Evolutionary conservation across 2,888 invertebrate genomes (phyloP).

Genomic region (Catocala nupta): DNA sequence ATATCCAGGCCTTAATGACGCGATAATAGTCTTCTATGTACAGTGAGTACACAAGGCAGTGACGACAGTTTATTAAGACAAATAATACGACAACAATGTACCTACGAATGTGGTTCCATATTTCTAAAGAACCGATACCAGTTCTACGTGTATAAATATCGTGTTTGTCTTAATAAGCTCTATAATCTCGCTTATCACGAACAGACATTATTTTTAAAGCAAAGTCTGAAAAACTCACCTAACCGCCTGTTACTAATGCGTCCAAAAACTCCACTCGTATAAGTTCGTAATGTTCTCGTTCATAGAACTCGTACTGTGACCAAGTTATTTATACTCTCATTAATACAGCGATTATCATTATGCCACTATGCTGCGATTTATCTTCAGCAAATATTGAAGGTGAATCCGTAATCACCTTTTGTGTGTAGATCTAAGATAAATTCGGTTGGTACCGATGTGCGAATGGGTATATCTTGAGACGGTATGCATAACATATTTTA

Average conservation of each 20-base stretch:
- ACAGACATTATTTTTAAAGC: slow-evolving; percentile 31
- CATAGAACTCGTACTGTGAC: slow-evolving; percentile 24
- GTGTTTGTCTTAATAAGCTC: slow-evolving; percentile 36
- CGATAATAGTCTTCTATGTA: slow-evolving; percentile 10
- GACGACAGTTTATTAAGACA: slow-evolving; percentile 19
- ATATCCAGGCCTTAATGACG: slow-evolving; percentile 5
- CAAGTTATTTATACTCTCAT: slow-evolving; percentile 56
- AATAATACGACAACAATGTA: slow-evolving; percentile 19
- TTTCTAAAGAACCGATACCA: slow-evolving; percentile 28
- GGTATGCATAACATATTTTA: slow-evolving; percentile 49
- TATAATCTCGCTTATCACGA: slow-evolving; percentile 45
- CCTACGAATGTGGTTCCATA: slow-evolving; percentile 18
- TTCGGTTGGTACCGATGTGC: slow-evolving; percentile 67
- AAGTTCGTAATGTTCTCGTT: slow-evolving; percentile 20
- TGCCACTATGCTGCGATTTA: slow-evolving; percentile 76
- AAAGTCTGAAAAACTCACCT: slow-evolving; percentile 20
- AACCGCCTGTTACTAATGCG: slow-evolving; percentile 18
- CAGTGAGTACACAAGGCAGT: slow-evolving; percentile 23
- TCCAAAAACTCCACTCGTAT: slow-evolving; percentile 12
- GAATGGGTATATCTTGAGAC: slow-evolving; percentile 61
- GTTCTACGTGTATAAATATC: slow-evolving; percentile 31
- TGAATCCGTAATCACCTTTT: slow-evolving; percentile 77
- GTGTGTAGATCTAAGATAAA: slow-evolving; percentile 76
- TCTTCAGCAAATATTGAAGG: slow-evolving; percentile 80
- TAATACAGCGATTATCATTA: slow-evolving; percentile 62